Evolutionary conservation across 1,140 invertebrate species (phyloP).

Genomic region (Bombus haemorrhoidalis): DNA sequence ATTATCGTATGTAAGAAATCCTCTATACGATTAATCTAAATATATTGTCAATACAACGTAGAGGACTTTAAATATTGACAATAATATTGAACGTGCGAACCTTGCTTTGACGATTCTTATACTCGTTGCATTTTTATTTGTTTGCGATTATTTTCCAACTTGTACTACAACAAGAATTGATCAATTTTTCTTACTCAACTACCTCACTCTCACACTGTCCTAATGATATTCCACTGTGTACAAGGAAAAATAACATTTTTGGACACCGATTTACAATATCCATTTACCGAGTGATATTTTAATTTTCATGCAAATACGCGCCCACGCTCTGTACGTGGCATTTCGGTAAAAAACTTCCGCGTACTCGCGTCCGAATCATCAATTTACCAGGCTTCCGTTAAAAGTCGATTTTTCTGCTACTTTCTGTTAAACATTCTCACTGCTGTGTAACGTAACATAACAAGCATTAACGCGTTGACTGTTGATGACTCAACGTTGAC

Average conservation of each 20-base stretch:
- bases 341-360: not conserved
- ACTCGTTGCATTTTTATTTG: not conserved
- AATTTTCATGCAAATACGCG: conserved; percentile 25
- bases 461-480: not conserved
- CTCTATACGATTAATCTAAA: too few species aligned
- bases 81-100: too few species aligned
- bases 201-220: not conserved
- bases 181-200: not conserved
- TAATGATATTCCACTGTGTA: too few species aligned
- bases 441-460: too few species aligned
- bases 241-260: not conserved
- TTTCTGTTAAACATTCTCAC: not conserved
- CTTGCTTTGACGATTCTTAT: too few species aligned
- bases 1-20: too few species aligned
- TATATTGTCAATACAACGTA: too few species aligned
- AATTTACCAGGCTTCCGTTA: not conserved
- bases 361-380: not conserved
- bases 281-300: conserved; percentile 14
- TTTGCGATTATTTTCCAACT: not conserved
- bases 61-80: too few species aligned
- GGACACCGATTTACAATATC: conserved; percentile 10
- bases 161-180: not conserved
- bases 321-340: not conserved
- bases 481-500: too few species aligned
- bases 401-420: not conserved